These are phyloP conservation scores for Etheostoma nigrum DNA, from an alignment of 2,797 vertebrate genomes.

Conservation along the genomic window DNA sequence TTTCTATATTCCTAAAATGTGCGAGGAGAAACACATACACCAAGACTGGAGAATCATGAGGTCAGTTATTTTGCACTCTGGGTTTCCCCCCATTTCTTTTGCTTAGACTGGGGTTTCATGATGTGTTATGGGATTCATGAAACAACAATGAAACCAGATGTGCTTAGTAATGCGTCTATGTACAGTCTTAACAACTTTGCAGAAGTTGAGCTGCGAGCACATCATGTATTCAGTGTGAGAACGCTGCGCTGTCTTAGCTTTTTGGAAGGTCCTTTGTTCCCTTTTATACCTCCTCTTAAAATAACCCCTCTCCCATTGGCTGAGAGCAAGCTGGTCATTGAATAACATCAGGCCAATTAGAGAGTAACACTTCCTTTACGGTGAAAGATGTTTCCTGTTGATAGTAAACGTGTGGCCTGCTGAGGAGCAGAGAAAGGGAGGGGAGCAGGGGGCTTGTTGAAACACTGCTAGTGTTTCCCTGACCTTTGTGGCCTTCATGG, in stretches of 20 bases:
- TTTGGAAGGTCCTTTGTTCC: conserved; percentile 61
- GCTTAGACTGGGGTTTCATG: conserved; percentile 81
- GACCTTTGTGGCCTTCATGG: conserved; percentile 78
- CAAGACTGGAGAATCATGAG: conserved; percentile 54
- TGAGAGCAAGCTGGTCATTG: conserved; percentile 81
- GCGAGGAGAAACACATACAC: conserved; percentile 14
- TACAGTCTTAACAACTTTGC: conserved; percentile 64
- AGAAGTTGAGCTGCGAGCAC: conserved; percentile 69
- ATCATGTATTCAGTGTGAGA: conserved; percentile 64
- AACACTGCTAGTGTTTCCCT: conserved; percentile 80
- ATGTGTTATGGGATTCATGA: conserved; percentile 80
- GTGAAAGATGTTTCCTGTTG: conserved; percentile 98
- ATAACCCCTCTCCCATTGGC: conserved; percentile 92
- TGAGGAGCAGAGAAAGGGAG: conserved; percentile 51
- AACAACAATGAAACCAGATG: conserved; percentile 83
- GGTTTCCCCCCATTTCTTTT: conserved; percentile 78
- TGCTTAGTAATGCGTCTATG: conserved; percentile 78
- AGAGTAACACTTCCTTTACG: conserved; percentile 91
- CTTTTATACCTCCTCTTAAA: conserved; percentile 95
- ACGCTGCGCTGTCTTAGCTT: conserved; percentile 71
- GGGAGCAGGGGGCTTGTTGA: conserved; percentile 61
- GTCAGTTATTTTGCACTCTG: conserved; percentile 62
- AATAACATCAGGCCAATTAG: conserved; percentile 91
- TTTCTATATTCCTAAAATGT: conserved; percentile 48
- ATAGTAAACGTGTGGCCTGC: conserved; percentile 84